Evolutionary conservation across 2,113 vertebrate genomes (phyloP), one percentile per base, ranked within the genome.

Genomic region (Catharus minimus): DNA sequence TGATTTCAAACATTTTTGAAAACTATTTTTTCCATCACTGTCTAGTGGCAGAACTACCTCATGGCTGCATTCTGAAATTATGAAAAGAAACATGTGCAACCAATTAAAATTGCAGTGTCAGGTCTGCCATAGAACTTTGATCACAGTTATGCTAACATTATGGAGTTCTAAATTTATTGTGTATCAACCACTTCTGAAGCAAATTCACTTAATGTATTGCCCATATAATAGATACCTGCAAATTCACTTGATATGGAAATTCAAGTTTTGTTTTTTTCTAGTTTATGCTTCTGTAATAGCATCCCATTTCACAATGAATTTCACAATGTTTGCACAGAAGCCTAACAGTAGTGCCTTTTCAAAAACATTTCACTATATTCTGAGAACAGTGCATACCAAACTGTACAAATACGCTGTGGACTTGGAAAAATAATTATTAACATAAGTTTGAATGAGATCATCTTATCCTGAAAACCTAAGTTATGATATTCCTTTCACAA

Each of bases 11-110:
- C 22, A 43, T 76, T 80, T 71, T 62, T 47, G 43, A 85, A 79
- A 87, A 82, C 33, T 61, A 28, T 18, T 92, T 92, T 94, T 95
- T 81, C 82, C 47, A 55, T 55, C 32, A 12, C 50, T 87, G 67
- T 14, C 75, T 80, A 81, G 66, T 49, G 52, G 65, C 28, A 83
- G 46, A 86, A 56, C 52, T 91, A 92, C 68, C 76, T 95, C 68
- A 81, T 5, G 26, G 67, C 2, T 71, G 49, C 44, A 52, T 83
- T 49, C 13, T 83, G 90, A 71, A 91, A 95, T 71, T 50, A 81
- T 14, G 24, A 67, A 80, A 94, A 80, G 47, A 77, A 80, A 46
- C 60, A 82, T 22, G 23, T 89, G 56, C 36, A 88, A 65, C 27
- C 53, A 75, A 78, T 81, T 49, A 68, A 81, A 83, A 49, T 19